Percentiles rank a stretch among this genome's conserved stretches.
phyloP scores from a whole-genome alignment of 2,113 vertebrate genomes.

The Callorhinus ursinus region DNA sequence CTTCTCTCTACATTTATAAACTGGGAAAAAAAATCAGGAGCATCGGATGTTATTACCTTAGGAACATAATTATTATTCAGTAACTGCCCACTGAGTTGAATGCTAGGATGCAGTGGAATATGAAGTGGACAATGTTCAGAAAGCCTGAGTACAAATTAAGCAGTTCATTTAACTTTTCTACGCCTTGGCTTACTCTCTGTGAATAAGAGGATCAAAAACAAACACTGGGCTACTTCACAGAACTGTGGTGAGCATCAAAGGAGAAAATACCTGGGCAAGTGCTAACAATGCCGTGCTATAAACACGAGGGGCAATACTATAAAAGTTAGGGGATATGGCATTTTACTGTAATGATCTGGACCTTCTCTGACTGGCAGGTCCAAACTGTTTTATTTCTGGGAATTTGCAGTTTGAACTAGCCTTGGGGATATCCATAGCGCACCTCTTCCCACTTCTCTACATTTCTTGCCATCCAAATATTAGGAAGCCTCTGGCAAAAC shows the following conservation, averaged over 20 bases:
- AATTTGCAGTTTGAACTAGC: background rate
- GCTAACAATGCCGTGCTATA: background rate
- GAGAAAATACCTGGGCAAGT: background rate
- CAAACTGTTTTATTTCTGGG: background rate
- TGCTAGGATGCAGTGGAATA: background rate
- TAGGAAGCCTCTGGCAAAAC: constrained; percentile 3
- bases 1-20: constrained; percentile 15
- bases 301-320: background rate
- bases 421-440: background rate
- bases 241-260: background rate
- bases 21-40: background rate
- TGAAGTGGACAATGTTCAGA: background rate
- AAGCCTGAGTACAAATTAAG: background rate
- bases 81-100: background rate
- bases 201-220: background rate
- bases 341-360: background rate
- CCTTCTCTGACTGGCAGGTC: background rate
- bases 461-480: background rate
- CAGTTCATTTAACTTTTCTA: background rate
- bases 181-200: background rate
- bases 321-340: background rate
- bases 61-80: background rate
- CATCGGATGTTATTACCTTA: background rate
- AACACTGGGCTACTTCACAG: background rate
- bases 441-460: background rate